phyloP scores from a whole-genome alignment of 2,113 vertebrate genomes.

The Notothenia rossii region DNA sequence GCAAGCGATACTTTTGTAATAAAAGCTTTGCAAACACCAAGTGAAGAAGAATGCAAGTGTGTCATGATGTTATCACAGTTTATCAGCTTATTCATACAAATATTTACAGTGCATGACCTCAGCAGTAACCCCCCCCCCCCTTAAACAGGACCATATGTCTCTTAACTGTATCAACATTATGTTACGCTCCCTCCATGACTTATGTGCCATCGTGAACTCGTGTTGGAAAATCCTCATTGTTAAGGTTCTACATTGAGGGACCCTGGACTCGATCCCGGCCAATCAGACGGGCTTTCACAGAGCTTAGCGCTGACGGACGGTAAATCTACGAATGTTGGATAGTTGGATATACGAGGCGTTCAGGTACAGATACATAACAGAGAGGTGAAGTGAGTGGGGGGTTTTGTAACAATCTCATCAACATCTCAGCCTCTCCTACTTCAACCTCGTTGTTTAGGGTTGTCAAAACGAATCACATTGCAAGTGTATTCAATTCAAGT shows the following conservation, averaged over 20 bases:
- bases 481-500: too few species aligned
- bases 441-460: background rate
- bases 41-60: background rate
- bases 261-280: constrained; percentile 41
- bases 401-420: background rate
- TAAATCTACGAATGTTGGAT: constrained; percentile 1
- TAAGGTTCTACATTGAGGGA: constrained; percentile 20
- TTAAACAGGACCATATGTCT: constrained; percentile 51
- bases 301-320: constrained; percentile 2
- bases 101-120: background rate
- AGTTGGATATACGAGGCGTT: background rate
- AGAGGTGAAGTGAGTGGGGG: background rate
- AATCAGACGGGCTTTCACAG: constrained; percentile 10
- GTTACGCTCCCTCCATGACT: constrained; percentile 10
- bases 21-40: background rate
- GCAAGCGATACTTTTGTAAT: background rate
- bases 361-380: background rate
- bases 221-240: constrained; percentile 25
- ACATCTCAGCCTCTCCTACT: too few species aligned
- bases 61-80: constrained; percentile 1
- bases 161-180: constrained; percentile 35
- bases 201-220: constrained; percentile 33
- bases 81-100: background rate
- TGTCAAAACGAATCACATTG: background rate
- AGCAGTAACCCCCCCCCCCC: background rate